Evolutionary conservation across 1,140 invertebrate genomes (phyloP).

Genomic region (Scaptodrosophila lebanonensis): DNA sequence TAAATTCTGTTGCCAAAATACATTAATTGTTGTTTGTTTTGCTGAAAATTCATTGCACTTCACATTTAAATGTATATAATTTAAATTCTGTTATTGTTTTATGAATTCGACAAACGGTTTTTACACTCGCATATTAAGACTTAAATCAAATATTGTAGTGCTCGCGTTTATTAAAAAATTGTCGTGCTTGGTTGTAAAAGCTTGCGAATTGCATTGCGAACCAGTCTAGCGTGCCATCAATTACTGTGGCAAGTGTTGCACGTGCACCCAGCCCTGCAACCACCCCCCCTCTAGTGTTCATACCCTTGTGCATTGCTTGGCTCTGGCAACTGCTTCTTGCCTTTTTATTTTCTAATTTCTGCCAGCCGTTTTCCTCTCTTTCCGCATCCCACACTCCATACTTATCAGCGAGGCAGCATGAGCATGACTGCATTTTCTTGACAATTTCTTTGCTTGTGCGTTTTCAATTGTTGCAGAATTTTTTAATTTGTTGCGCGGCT

Average conservation of each 20-base stretch:
- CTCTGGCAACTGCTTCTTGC: conserved; percentile 31
- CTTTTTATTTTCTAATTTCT: conserved; percentile 54
- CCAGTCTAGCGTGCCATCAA: conserved; percentile 72
- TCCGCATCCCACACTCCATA: conserved; percentile 25
- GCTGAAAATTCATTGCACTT: no score
- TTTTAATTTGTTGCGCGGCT: conserved; percentile 66
- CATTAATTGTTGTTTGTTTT: no score
- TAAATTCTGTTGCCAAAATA: no score
- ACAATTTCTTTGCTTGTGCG: conserved; percentile 52
- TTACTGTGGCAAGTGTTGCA: conserved; percentile 74
- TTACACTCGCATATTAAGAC: conserved; percentile 17
- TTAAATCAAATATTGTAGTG: conserved; percentile 20
- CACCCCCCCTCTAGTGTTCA: conserved; percentile 21
- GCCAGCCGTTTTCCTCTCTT: conserved; percentile 28
- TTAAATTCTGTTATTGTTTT: no score
- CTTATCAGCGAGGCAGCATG: conserved; percentile 24
- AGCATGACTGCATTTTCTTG: conserved; percentile 55
- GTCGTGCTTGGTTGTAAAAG: conserved; percentile 35
- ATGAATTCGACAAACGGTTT: no score
- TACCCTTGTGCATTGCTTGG: conserved; percentile 44
- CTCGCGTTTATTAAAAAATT: conserved; percentile 37
- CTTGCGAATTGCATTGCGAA: conserved; percentile 56
- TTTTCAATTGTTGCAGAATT: conserved; percentile 73
- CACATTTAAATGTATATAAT: no score
- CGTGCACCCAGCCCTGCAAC: conserved; percentile 50